Conservation (phyloP, 2,888 invertebrate species). For the Spicauda simplicius region DNA sequence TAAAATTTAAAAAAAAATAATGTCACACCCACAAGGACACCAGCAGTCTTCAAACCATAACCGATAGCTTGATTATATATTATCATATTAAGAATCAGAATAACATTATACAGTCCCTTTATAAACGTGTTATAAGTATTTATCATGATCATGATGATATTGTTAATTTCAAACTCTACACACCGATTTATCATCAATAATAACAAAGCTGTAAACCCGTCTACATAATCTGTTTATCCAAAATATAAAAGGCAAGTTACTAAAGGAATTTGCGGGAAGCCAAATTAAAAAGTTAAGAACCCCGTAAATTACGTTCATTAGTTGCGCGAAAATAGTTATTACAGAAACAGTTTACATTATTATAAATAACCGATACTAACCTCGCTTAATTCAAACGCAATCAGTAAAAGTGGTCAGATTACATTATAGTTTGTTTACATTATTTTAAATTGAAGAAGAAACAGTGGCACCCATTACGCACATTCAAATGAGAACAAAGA, state of each 20-base stretch:
- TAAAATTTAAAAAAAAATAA: too few relatives aligned
- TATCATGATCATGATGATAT: neutral
- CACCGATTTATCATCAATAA: slow-evolving; percentile 4
- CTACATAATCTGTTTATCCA: slow-evolving; percentile 11
- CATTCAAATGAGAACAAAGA: slow-evolving; percentile 51
- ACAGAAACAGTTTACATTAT: slow-evolving; percentile 9
- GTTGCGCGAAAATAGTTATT: slow-evolving; percentile 19
- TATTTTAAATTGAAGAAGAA: slow-evolving; percentile 44
- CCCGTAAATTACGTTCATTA: slow-evolving; percentile 18
- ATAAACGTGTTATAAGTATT: neutral
- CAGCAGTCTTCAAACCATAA: too few relatives aligned
- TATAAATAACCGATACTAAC: slow-evolving; percentile 18
- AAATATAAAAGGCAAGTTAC: slow-evolving; percentile 10
- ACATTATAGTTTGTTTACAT: slow-evolving; percentile 48
- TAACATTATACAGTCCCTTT: too few relatives aligned
- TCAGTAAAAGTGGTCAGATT: slow-evolving; percentile 39
- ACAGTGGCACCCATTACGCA: slow-evolving; percentile 45
- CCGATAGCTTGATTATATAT: too few relatives aligned
- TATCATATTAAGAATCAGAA: too few relatives aligned
- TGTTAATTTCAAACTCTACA: neutral
- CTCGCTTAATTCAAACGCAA: slow-evolving; percentile 25
- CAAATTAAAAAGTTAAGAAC: slow-evolving; percentile 31
- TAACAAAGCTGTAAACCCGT: slow-evolving; percentile 2
- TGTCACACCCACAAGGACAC: too few relatives aligned
- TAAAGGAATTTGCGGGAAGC: slow-evolving; percentile 8